Conservation (phyloP, 1,140 invertebrate genomes). For the Streblospio benedicti region DNA sequence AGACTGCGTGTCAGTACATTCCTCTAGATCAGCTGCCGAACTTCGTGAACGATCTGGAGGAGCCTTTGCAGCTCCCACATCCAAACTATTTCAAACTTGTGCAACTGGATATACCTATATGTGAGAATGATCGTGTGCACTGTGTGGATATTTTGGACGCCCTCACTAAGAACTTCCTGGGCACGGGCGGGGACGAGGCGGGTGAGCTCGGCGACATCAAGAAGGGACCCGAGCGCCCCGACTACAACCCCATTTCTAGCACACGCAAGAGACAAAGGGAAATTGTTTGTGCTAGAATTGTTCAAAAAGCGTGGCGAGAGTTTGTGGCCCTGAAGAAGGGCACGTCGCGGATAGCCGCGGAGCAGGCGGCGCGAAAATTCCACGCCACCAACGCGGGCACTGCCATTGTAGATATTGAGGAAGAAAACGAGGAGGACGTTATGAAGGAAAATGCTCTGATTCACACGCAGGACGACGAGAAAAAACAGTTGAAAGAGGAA, state of each 20-base stretch:
- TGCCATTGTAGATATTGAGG: neutral
- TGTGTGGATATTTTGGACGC: constrained; percentile 96
- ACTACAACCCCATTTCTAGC: constrained; percentile 81
- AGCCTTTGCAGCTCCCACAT: constrained; percentile 71
- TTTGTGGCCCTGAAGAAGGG: constrained; percentile 13
- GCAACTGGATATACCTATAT: constrained; percentile 96
- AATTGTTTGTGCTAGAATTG: constrained; percentile 87
- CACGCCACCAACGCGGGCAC: neutral
- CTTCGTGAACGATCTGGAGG: constrained; percentile 84
- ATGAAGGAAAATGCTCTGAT: no score
- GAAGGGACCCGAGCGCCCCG: constrained; percentile 5
- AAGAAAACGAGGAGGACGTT: neutral
- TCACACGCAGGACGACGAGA: no score
- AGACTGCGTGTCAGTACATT: constrained; percentile 94
- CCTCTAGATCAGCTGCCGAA: constrained; percentile 84
- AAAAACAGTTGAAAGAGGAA: no score
- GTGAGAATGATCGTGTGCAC: constrained; percentile 90
- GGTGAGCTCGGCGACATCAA: constrained; percentile 55
- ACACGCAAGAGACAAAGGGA: constrained; percentile 89
- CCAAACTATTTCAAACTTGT: constrained; percentile 98
- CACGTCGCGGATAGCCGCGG: neutral
- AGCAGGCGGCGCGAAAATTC: neutral
- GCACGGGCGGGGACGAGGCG: constrained; percentile 64
- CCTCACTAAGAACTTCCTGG: constrained; percentile 83
- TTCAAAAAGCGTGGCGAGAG: constrained; percentile 77